Conservation (phyloP, 2,113 vertebrate species). For the Macrotis lagotis region DNA sequence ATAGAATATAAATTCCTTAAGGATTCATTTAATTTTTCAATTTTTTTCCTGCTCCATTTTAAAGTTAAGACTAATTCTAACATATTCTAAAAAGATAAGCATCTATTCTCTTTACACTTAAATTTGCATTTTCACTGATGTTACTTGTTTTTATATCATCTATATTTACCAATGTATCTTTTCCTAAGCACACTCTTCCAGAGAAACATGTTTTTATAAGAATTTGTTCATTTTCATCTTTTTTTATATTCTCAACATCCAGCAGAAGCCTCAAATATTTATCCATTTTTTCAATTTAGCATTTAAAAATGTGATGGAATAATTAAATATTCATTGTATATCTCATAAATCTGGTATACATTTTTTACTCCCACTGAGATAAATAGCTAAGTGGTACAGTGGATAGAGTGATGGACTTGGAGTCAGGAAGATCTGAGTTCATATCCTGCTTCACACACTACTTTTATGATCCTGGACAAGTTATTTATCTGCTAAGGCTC, state of each 20-base stretch:
- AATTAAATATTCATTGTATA: neutral
- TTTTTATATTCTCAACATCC: neutral
- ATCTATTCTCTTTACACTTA: neutral
- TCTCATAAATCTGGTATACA: neutral
- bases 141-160: neutral
- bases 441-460: neutral
- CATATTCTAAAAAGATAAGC: neutral
- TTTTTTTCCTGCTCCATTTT: neutral
- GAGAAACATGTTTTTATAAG: neutral
- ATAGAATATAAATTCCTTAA: neutral
- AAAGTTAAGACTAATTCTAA: neutral
- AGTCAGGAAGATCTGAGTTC: neutral
- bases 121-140: neutral
- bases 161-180: neutral
- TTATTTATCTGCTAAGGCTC: neutral
- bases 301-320: neutral
- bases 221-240: neutral
- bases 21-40: neutral
- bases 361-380: neutral
- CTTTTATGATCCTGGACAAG: neutral
- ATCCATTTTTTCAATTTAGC: neutral
- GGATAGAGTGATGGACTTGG: neutral
- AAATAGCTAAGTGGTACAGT: neutral
- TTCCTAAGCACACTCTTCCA: neutral
- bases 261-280: neutral